A percentile compares a stretch with the other conserved stretches of the same genome.
phyloP scores from a whole-genome alignment of 2,888 invertebrate species.

The Hypolimnas misippus region DNA sequence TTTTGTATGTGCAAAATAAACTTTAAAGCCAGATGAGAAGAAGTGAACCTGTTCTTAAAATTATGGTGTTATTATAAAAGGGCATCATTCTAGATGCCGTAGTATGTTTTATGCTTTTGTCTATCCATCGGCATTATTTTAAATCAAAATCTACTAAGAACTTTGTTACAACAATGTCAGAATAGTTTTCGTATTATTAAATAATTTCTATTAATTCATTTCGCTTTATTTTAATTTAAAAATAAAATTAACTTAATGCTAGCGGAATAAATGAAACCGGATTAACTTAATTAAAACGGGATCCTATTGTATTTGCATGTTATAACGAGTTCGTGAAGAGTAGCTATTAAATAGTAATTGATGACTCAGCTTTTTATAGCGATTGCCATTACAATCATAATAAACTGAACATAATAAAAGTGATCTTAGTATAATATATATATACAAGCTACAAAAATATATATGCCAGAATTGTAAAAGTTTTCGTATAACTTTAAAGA shows the following conservation, averaged over 20 bases:
- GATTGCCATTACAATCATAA: not conserved
- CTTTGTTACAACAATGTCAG: not conserved
- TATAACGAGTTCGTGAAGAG: constrained; percentile 12
- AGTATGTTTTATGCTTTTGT: too few species aligned
- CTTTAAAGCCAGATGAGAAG: too few species aligned
- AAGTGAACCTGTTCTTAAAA: too few species aligned
- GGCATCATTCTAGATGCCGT: too few species aligned
- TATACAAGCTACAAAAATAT: too few species aligned
- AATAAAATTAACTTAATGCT: constrained; percentile 11
- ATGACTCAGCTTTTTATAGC: constrained; percentile 2
- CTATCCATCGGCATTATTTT: too few species aligned
- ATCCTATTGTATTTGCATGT: constrained; percentile 13
- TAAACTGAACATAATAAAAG: not conserved
- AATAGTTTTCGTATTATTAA: not conserved
- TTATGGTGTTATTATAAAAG: too few species aligned
- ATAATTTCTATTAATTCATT: not conserved
- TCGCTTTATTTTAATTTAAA: not conserved
- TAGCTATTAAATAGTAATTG: constrained; percentile 13
- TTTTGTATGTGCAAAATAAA: too few species aligned
- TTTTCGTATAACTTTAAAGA: too few species aligned
- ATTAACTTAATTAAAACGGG: constrained; percentile 15
- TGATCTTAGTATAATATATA: not conserved
- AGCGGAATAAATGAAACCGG: constrained; percentile 6
- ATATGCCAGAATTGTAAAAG: too few species aligned
- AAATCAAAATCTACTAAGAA: too few species aligned